Percentiles rank a stretch among this genome's conserved stretches.
Evolutionary conservation across 2,888 invertebrate genomes (phyloP).

Genomic region (Tolmerus cingulatus): DNA sequence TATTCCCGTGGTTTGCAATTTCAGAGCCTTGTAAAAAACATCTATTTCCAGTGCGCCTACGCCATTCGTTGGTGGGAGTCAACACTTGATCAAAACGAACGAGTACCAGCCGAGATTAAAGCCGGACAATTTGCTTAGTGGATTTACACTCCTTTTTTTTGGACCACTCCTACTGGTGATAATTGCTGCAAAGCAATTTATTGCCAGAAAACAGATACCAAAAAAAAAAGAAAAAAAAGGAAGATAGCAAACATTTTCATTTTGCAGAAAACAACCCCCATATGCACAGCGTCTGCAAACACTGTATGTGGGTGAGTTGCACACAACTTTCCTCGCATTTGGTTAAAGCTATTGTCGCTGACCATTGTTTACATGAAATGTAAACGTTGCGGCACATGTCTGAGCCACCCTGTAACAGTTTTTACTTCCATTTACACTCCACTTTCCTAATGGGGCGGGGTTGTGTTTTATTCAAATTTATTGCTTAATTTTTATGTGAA

Average conservation of each 20-base stretch:
- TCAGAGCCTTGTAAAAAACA: not conserved
- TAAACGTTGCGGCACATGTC: not conserved
- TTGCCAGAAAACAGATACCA: not conserved
- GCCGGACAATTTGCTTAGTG: not conserved
- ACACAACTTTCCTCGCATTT: not conserved
- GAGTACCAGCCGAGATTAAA: not conserved
- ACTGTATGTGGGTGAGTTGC: not conserved
- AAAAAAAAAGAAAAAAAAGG: not conserved
- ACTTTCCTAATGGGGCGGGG: not conserved
- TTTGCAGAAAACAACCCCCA: not conserved
- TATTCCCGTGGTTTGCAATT: not conserved
- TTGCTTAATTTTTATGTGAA: not conserved
- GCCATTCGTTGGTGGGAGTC: not conserved
- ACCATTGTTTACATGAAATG: not conserved
- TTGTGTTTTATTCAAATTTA: not conserved
- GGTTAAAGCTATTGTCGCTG: not conserved
- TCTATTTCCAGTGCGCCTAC: not conserved
- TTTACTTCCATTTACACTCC: not conserved
- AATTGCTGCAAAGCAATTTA: conserved; percentile 15
- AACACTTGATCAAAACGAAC: not conserved
- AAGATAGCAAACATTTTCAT: not conserved
- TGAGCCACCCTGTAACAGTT: not conserved
- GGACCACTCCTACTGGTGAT: not conserved
- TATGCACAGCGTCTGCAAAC: not conserved
- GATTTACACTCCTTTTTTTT: not conserved